Conservation (phyloP, 92 coral and sea anemone genomes). For the Palythoa grandiflora region DNA sequence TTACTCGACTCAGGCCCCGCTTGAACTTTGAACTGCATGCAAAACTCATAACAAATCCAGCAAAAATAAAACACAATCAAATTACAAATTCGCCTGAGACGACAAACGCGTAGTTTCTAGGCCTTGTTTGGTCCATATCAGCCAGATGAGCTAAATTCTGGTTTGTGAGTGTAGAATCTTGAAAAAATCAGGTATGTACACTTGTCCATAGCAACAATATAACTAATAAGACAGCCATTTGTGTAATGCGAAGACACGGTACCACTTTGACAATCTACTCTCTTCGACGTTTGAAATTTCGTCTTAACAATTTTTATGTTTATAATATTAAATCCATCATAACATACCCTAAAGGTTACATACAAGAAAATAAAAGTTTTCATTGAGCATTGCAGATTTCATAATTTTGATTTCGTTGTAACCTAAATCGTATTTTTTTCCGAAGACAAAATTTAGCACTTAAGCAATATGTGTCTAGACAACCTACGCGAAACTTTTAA, state of each 20-base stretch:
- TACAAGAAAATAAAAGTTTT: too few relatives aligned
- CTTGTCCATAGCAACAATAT: not conserved
- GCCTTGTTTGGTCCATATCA: not conserved
- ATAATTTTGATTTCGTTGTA: too few relatives aligned
- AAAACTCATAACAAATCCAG: slow-evolving; percentile 12
- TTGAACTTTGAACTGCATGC: not conserved
- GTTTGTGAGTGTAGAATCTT: not conserved
- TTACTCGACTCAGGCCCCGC: slow-evolving; percentile 3
- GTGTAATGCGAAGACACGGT: not conserved
- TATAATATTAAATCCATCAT: too few relatives aligned
- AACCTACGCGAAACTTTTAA: too few relatives aligned
- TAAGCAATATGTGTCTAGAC: too few relatives aligned
- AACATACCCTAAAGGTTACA: too few relatives aligned
- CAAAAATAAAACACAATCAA: not conserved
- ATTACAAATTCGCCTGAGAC: not conserved
- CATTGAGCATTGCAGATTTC: too few relatives aligned
- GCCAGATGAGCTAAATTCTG: not conserved
- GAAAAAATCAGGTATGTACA: not conserved
- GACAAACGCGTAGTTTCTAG: too few relatives aligned
- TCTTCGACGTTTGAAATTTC: not conserved
- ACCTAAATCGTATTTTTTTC: too few relatives aligned
- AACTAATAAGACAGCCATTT: too few relatives aligned
- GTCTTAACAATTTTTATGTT: not conserved
- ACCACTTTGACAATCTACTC: not conserved
- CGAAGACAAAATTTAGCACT: too few relatives aligned